Percentiles rank a stretch among this genome's conserved stretches.
Conservation (phyloP, 2,888 invertebrate species). For the Cheilosia scutellata region DNA sequence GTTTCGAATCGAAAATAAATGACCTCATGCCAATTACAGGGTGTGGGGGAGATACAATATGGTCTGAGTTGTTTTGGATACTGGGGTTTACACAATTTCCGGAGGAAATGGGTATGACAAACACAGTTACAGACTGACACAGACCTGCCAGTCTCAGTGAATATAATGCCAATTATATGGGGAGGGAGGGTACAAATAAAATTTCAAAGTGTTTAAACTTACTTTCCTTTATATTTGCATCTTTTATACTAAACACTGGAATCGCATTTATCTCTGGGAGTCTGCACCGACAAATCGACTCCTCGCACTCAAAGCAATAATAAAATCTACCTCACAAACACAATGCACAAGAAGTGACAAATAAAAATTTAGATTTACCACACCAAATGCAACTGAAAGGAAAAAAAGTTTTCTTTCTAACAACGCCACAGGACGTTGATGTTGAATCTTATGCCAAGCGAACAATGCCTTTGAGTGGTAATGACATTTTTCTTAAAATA, state of each 20-base stretch:
- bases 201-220: no score
- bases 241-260: no score
- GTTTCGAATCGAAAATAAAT: slow-evolving; percentile 67
- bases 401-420: not conserved
- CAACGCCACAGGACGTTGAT: not conserved
- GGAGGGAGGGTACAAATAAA: no score
- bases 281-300: not conserved
- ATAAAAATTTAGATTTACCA: slow-evolving; percentile 1
- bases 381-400: not conserved
- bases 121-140: slow-evolving; percentile 27
- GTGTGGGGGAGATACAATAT: not conserved
- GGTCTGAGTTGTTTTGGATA: not conserved
- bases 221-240: no score
- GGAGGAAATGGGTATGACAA: slow-evolving; percentile 28
- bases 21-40: slow-evolving; percentile 40
- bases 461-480: slow-evolving; percentile 10
- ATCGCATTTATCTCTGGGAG: not conserved
- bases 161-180: no score
- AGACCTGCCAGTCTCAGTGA: not conserved
- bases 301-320: not conserved
- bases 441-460: not conserved
- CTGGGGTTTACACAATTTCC: slow-evolving; percentile 55
- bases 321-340: not conserved
- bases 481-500: slow-evolving; percentile 12
- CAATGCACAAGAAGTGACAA: not conserved